Conservation (phyloP, 2,797 vertebrate species). For the Odontamblyopus rebecca region DNA sequence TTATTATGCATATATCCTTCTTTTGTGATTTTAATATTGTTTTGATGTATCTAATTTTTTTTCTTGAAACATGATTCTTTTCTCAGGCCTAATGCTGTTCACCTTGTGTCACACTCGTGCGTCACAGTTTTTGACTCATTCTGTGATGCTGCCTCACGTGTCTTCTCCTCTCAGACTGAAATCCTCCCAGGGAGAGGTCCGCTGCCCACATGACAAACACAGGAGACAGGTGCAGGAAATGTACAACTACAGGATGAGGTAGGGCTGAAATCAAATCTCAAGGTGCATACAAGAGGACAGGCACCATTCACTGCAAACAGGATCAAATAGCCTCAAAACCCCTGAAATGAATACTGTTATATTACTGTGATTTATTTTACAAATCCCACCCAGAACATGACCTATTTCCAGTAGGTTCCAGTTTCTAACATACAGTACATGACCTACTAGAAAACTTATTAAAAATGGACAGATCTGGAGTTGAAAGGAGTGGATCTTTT, state of each 20-base stretch:
- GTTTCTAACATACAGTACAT: background rate
- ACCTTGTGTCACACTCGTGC: constrained; percentile 13
- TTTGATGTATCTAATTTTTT: background rate
- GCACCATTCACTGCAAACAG: constrained; percentile 41
- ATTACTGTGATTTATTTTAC: constrained; percentile 55
- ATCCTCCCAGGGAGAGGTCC: background rate
- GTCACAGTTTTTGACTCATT: constrained; percentile 24
- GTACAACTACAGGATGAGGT: constrained; percentile 45
- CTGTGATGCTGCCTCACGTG: constrained; percentile 39
- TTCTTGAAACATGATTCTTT: constrained; percentile 10
- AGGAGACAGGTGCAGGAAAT: constrained; percentile 25
- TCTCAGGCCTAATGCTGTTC: background rate
- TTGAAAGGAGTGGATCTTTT: background rate
- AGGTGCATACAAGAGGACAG: constrained; percentile 29
- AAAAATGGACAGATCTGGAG: background rate
- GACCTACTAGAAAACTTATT: background rate
- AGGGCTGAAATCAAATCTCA: constrained; percentile 68
- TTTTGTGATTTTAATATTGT: background rate
- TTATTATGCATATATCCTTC: background rate
- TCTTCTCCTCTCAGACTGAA: constrained; percentile 16
- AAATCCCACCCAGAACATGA: constrained; percentile 58
- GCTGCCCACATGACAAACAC: constrained; percentile 23
- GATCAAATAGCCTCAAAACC: constrained; percentile 56
- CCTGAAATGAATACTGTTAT: constrained; percentile 51
- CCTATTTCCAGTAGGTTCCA: constrained; percentile 41